Base-by-base conservation (phyloP, 2,888 invertebrate genomes). In the Norana najaformis region DNA sequence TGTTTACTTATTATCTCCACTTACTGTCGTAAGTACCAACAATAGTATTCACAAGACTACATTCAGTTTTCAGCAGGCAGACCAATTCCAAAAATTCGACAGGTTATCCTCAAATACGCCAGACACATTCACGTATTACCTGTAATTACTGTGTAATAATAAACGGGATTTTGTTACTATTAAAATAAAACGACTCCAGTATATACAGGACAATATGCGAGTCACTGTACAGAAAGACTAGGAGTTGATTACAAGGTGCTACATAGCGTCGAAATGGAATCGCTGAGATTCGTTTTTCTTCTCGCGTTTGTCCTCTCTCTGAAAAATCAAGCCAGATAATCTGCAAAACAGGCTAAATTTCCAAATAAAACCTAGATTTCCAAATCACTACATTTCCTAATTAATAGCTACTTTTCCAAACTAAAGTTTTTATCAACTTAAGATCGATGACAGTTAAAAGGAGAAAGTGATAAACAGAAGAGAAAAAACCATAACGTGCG, bases 181-280 rank as follows among this genome's bases (percentile, higher is more conserved):
- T 88, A 35, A 37, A 37, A 88, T 37, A 34, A 0, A 23, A 8
- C 13, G 6, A 11, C 5, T 38, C 36, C 38, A 14, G 23, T 88
- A 35, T 23, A 36, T 5, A 38, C 30, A 88, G 1, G 34, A 37
- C 38, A 30, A 23, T 36, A 88, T 37, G 8, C 18, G 6, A 23
- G 20, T 34, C 11, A 36, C 37, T 88, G 88, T 34, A 34, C 41
- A 38, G 39, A 38, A 88, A 36, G 23, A 38, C 38, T 36, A 30
- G 37, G 39, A n/a, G 1, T 88, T 89, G 89, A 34, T 47, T 39
- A 34, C n/a, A 69, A 8, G 89, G 14, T 20, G 83, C 93, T 92
- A 97, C 97, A 97, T 97, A 92, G 97, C 97, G 95, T 97, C 97
- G 94, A 97, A 97, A 95, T 97, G 97, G 94, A 97, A 97, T 94